A percentile compares a stretch with the other conserved stretches of the same genome.
These are phyloP conservation scores for Nephila pilipes DNA, from an alignment of 1,140 invertebrate genomes.

Conservation along the genomic window DNA sequence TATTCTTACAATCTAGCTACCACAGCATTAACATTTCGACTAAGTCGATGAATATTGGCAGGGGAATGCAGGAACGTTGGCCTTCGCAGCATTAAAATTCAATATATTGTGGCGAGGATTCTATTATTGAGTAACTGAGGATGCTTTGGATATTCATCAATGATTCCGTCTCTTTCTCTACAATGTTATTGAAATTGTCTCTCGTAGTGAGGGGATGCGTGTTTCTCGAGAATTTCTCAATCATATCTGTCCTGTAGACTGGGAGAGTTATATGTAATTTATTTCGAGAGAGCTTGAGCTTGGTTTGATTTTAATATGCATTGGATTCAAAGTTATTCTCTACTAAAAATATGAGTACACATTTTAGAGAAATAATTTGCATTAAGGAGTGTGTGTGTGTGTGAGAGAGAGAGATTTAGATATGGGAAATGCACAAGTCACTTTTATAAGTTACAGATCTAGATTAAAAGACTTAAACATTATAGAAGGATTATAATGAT, in stretches of 20 bases:
- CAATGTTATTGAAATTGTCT: neutral
- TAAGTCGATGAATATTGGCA: neutral
- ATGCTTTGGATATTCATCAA: neutral
- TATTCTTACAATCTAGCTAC: constrained; percentile 2
- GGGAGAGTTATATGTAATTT: neutral
- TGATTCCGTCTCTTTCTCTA: neutral
- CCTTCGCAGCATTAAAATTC: neutral
- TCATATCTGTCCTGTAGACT: neutral
- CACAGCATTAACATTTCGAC: neutral
- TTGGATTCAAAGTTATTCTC: neutral
- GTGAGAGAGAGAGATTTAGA: too few relatives aligned
- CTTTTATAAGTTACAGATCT: too few relatives aligned
- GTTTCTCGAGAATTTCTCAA: neutral
- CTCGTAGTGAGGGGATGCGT: neutral
- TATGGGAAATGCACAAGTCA: too few relatives aligned
- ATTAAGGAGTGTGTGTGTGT: too few relatives aligned
- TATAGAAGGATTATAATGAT: too few relatives aligned
- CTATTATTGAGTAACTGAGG: neutral
- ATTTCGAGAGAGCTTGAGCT: neutral
- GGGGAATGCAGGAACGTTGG: neutral
- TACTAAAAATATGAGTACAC: too few relatives aligned
- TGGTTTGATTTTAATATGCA: neutral
- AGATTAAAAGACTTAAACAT: too few relatives aligned
- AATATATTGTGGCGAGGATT: neutral
- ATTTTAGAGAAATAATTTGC: too few relatives aligned